These are phyloP conservation scores for Diadumene lineata DNA, from an alignment of 92 coral and sea anemone species.

Conservation along the genomic window DNA sequence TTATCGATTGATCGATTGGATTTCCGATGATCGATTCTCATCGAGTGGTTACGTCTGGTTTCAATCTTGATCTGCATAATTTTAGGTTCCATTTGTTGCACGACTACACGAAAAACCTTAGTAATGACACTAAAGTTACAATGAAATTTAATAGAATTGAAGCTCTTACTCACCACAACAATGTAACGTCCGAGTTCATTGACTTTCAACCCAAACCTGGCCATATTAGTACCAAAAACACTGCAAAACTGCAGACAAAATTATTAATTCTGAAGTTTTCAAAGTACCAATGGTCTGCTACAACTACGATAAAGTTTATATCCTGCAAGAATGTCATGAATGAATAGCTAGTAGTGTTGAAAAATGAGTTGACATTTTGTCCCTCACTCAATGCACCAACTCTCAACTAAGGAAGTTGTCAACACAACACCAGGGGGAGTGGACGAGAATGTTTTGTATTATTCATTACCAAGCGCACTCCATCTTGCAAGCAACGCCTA, in stretches of 20 bases:
- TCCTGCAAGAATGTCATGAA: background rate
- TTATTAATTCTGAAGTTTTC: background rate
- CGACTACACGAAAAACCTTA: too few species aligned
- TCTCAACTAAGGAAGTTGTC: background rate
- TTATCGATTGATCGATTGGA: too few species aligned
- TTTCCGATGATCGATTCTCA: too few species aligned
- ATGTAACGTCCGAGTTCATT: constrained; percentile 60
- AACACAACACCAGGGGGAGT: background rate
- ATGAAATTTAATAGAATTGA: background rate
- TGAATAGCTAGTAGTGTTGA: background rate
- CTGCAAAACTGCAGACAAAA: background rate
- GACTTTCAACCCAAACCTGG: constrained; percentile 26
- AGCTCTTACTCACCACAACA: constrained; percentile 44
- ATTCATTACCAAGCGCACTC: background rate
- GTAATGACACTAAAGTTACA: background rate
- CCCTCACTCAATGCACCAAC: background rate
- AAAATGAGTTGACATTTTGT: background rate
- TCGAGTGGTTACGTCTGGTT: too few species aligned
- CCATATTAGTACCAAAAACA: background rate
- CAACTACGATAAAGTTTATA: background rate
- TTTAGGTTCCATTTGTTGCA: too few species aligned
- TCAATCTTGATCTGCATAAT: too few species aligned
- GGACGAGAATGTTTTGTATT: background rate
- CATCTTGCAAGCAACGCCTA: constrained; percentile 20
- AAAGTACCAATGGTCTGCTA: background rate